These are phyloP conservation scores for Exaiptasia diaphana DNA, from an alignment of 64 coral and sea anemone genomes.

Conservation along the genomic window DNA sequence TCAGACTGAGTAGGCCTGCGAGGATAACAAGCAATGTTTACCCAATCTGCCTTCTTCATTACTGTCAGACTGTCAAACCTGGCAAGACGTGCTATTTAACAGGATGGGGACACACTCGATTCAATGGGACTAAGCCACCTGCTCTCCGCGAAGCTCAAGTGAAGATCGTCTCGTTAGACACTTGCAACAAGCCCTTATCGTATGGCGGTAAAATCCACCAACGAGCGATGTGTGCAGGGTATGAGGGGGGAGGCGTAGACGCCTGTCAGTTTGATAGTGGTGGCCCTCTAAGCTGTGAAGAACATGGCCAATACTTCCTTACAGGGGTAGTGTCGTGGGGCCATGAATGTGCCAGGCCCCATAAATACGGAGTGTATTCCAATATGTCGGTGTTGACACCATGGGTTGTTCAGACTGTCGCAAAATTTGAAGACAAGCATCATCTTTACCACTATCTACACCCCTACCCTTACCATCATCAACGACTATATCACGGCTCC, in stretches of 20 bases:
- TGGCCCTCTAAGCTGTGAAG: slow-evolving; percentile 35
- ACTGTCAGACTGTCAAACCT: slow-evolving; percentile 1
- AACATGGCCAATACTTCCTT: slow-evolving; percentile 27
- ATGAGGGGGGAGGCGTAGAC: slow-evolving; percentile 18
- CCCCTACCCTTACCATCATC: too few species aligned
- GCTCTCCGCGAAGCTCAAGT: slow-evolving; percentile 40
- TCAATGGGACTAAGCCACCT: slow-evolving; percentile 19
- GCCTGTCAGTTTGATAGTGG: slow-evolving; percentile 67
- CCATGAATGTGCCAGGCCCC: slow-evolving; percentile 55
- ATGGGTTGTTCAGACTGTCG: slow-evolving; percentile 48
- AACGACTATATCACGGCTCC: too few species aligned
- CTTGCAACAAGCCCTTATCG: slow-evolving; percentile 36
- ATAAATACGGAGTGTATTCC: slow-evolving; percentile 56
- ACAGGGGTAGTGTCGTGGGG: slow-evolving; percentile 59
- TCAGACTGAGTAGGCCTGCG: slow-evolving; percentile 16
- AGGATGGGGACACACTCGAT: slow-evolving; percentile 45
- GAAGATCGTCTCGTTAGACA: slow-evolving; percentile 7
- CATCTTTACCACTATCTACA: too few species aligned
- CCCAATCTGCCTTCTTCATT: slow-evolving; percentile 49
- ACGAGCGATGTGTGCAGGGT: slow-evolving; percentile 52
- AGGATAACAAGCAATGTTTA: slow-evolving; percentile 18
- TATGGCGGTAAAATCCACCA: slow-evolving; percentile 47
- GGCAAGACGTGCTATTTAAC: slow-evolving; percentile 48
- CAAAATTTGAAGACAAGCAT: too few species aligned
- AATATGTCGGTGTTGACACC: slow-evolving; percentile 54